A percentile compares a stretch with the other conserved stretches of the same genome.
Evolutionary conservation across 2,888 invertebrate species (phyloP).

Genomic region (Drosophila tanythrix): DNA sequence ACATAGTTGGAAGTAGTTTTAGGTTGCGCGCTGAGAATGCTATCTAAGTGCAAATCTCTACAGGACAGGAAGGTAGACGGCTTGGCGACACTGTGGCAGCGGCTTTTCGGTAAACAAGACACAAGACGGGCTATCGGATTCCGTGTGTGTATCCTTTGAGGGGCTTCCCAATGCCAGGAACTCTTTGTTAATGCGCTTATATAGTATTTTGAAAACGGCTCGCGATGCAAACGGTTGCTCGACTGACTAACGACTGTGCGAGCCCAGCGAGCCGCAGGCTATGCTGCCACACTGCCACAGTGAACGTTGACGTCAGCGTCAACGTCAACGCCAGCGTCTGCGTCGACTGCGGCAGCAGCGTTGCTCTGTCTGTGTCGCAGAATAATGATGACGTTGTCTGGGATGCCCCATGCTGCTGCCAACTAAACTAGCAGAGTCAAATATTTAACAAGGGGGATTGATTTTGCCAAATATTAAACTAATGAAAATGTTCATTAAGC

Average conservation of each 20-base stretch:
- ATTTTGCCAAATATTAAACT: background rate
- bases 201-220: constrained; percentile 47
- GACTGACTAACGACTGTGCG: constrained; percentile 70
- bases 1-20: constrained; percentile 52
- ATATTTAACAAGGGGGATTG: background rate
- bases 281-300: constrained; percentile 60
- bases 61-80: constrained; percentile 37
- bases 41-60: constrained; percentile 23
- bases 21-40: constrained; percentile 35
- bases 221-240: constrained; percentile 76
- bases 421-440: background rate
- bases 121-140: constrained; percentile 22
- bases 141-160: constrained; percentile 45
- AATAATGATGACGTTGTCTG: constrained; percentile 43
- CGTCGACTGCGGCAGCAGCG: constrained; percentile 23
- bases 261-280: constrained; percentile 56
- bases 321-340: constrained; percentile 10
- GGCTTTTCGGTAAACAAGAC: constrained; percentile 39
- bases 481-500: background rate
- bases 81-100: constrained; percentile 68
- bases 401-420: constrained; percentile 54
- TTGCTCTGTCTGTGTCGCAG: constrained; percentile 19
- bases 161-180: constrained; percentile 28
- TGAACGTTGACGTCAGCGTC: constrained; percentile 30
- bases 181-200: constrained; percentile 9